Conservation (phyloP, 2,888 invertebrate genomes). For the Hydrotaea diabolus region DNA sequence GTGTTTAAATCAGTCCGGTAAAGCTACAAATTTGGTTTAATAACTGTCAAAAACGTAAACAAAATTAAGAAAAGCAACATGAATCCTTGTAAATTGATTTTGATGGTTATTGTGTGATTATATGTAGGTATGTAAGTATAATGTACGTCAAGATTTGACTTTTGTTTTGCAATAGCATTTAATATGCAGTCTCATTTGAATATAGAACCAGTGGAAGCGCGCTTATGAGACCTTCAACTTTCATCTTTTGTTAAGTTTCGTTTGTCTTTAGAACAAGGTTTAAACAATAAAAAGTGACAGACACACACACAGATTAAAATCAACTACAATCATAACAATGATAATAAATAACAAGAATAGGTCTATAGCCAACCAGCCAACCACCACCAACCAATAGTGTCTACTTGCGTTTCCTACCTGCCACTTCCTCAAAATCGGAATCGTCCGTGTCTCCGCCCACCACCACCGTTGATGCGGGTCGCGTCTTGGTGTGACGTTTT, state of each 20-base stretch:
- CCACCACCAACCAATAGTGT: slow-evolving; percentile 32
- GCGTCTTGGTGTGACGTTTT: slow-evolving; percentile 77
- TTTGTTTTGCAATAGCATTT: slow-evolving; percentile 37
- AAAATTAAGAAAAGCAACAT: not conserved
- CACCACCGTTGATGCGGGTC: slow-evolving; percentile 74
- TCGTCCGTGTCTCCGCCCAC: slow-evolving; percentile 83
- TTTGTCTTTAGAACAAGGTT: slow-evolving; percentile 12
- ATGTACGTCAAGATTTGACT: slow-evolving; percentile 12
- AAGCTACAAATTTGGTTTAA: not conserved
- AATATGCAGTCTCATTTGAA: slow-evolving; percentile 62
- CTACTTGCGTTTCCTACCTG: slow-evolving; percentile 82
- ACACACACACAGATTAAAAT: slow-evolving; percentile 15
- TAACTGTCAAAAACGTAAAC: not conserved
- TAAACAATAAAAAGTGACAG: not conserved
- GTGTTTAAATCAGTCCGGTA: no score
- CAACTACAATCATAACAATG: slow-evolving; percentile 27
- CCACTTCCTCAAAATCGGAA: slow-evolving; percentile 89
- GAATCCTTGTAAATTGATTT: slow-evolving; percentile 14
- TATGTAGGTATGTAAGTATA: slow-evolving; percentile 33
- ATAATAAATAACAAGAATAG: slow-evolving; percentile 13
- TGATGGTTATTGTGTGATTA: not conserved
- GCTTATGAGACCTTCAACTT: slow-evolving; percentile 46
- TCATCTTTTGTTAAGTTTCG: not conserved
- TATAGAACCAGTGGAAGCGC: slow-evolving; percentile 65
- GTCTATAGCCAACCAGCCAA: slow-evolving; percentile 33